Percentiles rank a stretch among this genome's conserved stretches.
Evolutionary conservation across 2,113 vertebrate species (phyloP).

Genomic region (Hepsetus odoe): DNA sequence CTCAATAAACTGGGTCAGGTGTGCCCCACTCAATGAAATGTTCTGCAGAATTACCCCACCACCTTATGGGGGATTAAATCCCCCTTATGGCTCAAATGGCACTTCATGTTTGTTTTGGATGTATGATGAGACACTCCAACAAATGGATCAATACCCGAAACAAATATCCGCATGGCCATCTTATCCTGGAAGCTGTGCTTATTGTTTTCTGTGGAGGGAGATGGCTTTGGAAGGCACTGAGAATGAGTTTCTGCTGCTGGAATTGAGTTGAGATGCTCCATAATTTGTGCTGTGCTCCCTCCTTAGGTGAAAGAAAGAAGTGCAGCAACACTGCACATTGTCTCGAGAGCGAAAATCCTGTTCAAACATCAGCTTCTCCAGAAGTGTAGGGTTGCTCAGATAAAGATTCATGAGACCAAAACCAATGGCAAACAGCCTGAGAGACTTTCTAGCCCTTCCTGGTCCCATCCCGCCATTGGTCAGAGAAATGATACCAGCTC

Average conservation of each 20-base stretch:
- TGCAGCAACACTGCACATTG: not conserved
- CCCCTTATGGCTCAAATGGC: conserved; percentile 14
- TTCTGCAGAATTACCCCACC: conserved; percentile 11
- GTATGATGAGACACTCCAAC: conserved; percentile 31
- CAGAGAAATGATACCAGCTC: not conserved
- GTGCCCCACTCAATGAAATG: conserved; percentile 8
- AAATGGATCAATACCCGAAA: conserved; percentile 34
- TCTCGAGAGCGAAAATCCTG: not conserved
- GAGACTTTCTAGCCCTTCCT: not conserved
- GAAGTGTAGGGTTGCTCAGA: not conserved
- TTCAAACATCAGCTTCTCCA: not conserved
- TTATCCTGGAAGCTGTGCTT: conserved; percentile 28
- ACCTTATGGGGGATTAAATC: conserved; percentile 30
- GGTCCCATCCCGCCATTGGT: no score
- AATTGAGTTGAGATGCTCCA: not conserved
- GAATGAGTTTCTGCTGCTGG: conserved; percentile 24
- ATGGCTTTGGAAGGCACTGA: conserved; percentile 12
- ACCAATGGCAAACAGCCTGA: not conserved
- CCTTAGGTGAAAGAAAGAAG: conserved; percentile 40
- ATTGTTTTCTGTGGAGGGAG: conserved; percentile 11
- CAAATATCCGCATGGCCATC: conserved; percentile 32
- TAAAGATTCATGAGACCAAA: not conserved
- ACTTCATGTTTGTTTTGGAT: conserved; percentile 37
- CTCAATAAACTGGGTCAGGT: conserved; percentile 21
- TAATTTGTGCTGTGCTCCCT: conserved; percentile 47